These are phyloP conservation scores for Scylla paramamosain DNA, from an alignment of 1,140 invertebrate genomes.

Conservation along the genomic window DNA sequence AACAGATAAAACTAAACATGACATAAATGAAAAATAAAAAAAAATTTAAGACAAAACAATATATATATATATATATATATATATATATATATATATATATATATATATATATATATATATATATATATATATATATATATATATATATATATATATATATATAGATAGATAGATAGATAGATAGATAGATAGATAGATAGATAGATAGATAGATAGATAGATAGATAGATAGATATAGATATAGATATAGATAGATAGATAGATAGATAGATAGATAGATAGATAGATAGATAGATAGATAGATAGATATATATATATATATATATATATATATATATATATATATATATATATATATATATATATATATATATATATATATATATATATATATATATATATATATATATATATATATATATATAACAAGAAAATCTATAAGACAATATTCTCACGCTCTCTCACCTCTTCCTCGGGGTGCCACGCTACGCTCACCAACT, in stretches of 20 bases:
- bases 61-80: conserved; percentile 42
- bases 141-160: conserved; percentile 45
- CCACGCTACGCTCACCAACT: too few relatives aligned
- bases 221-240: too few relatives aligned
- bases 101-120: conserved; percentile 47
- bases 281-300: not conserved
- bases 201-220: not conserved
- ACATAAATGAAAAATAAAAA: too few relatives aligned
- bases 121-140: conserved; percentile 47
- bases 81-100: conserved; percentile 52
- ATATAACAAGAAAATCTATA: too few relatives aligned
- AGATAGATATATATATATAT: too few relatives aligned
- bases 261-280: not conserved
- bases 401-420: too few relatives aligned
- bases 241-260: too few relatives aligned
- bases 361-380: conserved; percentile 40
- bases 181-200: not conserved
- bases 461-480: too few relatives aligned
- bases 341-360: conserved; percentile 52
- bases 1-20: too few relatives aligned
- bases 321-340: conserved; percentile 45
- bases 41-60: too few relatives aligned
- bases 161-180: too few relatives aligned
- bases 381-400: not conserved
- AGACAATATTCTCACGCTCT: too few relatives aligned